Conservation (phyloP, 2,888 invertebrate species). For the Nezara viridula region DNA sequence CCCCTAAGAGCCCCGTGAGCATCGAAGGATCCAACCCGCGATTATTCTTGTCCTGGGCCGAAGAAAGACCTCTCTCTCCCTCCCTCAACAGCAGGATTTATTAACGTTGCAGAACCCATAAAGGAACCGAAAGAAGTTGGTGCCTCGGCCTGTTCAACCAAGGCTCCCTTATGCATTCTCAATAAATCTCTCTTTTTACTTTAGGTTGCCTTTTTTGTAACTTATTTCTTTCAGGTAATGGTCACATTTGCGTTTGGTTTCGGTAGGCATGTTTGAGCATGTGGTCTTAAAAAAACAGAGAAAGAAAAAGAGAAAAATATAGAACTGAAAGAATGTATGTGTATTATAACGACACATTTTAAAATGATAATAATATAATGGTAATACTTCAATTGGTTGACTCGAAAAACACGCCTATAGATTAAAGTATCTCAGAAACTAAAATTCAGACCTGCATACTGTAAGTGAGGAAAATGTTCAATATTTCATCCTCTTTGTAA, state of each 20-base stretch:
- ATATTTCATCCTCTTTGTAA: too few species aligned
- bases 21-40: background rate
- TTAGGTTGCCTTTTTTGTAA: background rate
- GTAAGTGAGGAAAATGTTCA: too few species aligned
- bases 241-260: background rate
- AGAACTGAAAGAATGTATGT: too few species aligned
- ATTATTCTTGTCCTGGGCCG: background rate
- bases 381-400: too few species aligned
- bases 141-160: background rate
- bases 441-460: too few species aligned
- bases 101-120: background rate
- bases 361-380: too few species aligned
- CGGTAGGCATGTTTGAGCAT: background rate
- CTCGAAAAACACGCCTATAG: too few species aligned
- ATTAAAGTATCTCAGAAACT: too few species aligned
- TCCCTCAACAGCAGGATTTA: background rate
- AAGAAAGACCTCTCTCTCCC: background rate
- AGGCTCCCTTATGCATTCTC: background rate
- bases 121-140: background rate
- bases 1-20: background rate
- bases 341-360: too few species aligned
- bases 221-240: background rate
- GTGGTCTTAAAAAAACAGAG: background rate
- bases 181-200: conserved; percentile 1
- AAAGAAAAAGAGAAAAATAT: too few species aligned